Conservation (phyloP, 2,113 vertebrate genomes). For the Gnathonemus longibarbis region DNA sequence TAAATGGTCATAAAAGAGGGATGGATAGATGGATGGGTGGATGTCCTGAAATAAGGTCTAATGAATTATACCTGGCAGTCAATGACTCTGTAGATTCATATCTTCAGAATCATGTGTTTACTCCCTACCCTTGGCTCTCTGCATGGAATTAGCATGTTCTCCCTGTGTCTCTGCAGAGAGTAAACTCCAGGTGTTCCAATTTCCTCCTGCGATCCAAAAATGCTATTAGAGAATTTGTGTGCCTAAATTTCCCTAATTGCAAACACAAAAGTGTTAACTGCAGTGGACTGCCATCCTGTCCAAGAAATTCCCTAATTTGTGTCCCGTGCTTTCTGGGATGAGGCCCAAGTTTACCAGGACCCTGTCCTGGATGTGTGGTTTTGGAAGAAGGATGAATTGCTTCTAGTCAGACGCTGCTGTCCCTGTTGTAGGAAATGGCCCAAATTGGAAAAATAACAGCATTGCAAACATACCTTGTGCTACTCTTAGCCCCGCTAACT, state of each 20-base stretch:
- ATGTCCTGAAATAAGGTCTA: background rate
- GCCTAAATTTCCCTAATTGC: background rate
- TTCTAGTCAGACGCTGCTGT: background rate
- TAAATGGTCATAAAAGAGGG: background rate
- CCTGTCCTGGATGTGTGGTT: background rate
- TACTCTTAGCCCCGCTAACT: constrained; percentile 50
- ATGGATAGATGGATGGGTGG: background rate
- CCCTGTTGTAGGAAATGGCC: background rate
- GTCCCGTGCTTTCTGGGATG: background rate
- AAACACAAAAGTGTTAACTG: background rate
- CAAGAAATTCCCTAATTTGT: background rate
- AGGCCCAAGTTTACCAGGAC: background rate
- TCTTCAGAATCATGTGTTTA: background rate
- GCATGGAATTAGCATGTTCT: background rate
- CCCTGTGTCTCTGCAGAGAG: background rate
- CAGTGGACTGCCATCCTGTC: background rate
- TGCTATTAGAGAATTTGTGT: background rate
- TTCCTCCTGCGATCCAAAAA: background rate
- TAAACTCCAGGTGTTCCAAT: background rate
- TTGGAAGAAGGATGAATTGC: constrained; percentile 1
- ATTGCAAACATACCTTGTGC: constrained; percentile 40
- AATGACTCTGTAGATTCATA: background rate
- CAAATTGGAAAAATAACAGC: background rate
- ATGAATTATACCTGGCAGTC: background rate
- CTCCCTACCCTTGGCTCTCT: background rate